Conservation (phyloP, 2,797 vertebrate species). For the Lagorchestes hirsutus region DNA sequence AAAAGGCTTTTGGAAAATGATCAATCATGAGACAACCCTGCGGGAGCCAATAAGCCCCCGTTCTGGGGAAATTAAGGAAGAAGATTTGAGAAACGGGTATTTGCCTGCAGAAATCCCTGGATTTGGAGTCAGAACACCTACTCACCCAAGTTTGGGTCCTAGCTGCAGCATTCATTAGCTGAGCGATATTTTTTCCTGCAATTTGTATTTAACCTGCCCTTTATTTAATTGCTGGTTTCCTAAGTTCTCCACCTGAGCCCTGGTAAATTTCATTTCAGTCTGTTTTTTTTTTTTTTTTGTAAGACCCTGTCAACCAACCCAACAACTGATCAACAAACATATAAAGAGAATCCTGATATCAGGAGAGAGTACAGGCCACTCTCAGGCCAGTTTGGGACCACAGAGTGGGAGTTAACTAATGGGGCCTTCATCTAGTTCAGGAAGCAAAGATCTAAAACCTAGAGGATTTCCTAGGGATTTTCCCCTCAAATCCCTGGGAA, state of each 20-base stretch:
- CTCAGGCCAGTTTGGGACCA: background rate
- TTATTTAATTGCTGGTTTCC: background rate
- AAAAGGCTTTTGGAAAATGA: background rate
- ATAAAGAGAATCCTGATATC: background rate
- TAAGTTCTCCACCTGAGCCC: background rate
- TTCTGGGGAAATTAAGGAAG: background rate
- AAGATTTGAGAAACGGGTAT: background rate
- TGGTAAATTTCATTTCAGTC: background rate
- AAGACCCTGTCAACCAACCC: background rate
- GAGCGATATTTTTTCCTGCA: background rate
- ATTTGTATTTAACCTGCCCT: background rate
- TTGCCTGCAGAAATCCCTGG: background rate
- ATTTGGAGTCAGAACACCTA: background rate
- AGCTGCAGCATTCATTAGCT: background rate
- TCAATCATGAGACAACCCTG: background rate
- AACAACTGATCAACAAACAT: background rate
- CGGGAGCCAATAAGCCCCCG: background rate
- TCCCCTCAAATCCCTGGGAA: no score
- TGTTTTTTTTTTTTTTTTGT: background rate
- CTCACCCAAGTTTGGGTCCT: background rate
- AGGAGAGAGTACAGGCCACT: background rate
- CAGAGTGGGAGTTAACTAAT: background rate
- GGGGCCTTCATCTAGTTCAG: background rate
- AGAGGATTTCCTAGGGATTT: background rate
- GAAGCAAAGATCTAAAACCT: background rate